A percentile compares a stretch with the other conserved stretches of the same genome.
These are phyloP conservation scores for Aphrophora alni DNA, from an alignment of 2,888 invertebrate genomes.

Conservation along the genomic window DNA sequence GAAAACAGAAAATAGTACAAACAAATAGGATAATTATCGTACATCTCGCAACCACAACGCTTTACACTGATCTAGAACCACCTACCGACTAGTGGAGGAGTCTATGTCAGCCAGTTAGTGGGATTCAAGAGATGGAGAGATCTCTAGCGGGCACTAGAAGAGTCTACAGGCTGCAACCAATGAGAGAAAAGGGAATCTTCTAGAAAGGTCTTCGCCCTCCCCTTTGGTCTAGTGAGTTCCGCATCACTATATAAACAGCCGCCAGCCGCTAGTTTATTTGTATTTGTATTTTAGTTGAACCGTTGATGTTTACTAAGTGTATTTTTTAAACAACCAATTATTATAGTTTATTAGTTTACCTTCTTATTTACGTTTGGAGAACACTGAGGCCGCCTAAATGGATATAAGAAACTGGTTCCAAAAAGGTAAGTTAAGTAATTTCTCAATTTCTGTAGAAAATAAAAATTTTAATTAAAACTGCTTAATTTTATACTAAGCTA, in stretches of 20 bases:
- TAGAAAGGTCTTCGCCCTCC: too few relatives aligned
- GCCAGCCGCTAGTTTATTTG: neutral
- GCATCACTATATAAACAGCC: neutral
- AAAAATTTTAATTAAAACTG: neutral
- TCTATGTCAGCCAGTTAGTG: neutral
- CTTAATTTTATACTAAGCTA: too few relatives aligned
- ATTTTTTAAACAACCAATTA: neutral
- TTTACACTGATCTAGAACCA: neutral
- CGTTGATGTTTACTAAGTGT: neutral
- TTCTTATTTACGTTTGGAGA: neutral
- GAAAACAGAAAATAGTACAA: neutral
- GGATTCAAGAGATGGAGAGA: neutral
- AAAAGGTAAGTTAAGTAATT: neutral
- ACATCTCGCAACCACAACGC: neutral
- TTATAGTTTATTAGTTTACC: neutral
- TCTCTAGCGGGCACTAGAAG: neutral
- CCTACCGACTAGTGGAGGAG: neutral
- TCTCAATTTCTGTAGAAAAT: neutral
- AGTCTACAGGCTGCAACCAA: neutral
- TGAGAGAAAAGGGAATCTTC: neutral
- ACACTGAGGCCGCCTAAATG: neutral
- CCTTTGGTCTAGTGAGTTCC: neutral
- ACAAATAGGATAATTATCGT: neutral
- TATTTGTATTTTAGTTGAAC: neutral
- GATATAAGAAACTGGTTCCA: neutral